These are phyloP conservation scores for Dendropsophus ebraccatus DNA, from an alignment of 2,113 vertebrate species.

Conservation along the genomic window DNA sequence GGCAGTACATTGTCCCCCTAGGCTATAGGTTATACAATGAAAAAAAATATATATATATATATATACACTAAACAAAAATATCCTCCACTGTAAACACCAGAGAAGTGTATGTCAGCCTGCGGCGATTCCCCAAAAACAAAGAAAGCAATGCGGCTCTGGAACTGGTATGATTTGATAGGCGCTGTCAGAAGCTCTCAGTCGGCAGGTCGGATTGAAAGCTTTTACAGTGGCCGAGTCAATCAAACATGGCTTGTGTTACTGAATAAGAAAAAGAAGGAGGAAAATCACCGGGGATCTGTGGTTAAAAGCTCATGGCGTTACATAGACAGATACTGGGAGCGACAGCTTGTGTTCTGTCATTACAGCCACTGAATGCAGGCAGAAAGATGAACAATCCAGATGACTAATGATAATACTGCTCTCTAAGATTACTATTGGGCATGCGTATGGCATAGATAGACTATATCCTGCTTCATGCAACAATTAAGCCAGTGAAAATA, in stretches of 20 bases:
- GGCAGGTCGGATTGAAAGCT: background rate
- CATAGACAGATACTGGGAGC: background rate
- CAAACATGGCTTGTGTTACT: background rate
- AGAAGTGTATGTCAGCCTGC: background rate
- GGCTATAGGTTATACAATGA: background rate
- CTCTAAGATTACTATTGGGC: background rate
- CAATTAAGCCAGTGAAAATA: background rate
- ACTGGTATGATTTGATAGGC: background rate
- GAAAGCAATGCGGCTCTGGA: background rate
- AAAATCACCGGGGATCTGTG: background rate
- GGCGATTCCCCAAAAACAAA: slow-evolving; percentile 17
- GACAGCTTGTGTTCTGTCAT: slow-evolving; percentile 21
- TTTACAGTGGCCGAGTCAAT: background rate
- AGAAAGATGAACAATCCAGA: background rate
- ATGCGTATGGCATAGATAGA: background rate
- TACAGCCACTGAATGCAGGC: background rate
- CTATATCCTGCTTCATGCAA: background rate
- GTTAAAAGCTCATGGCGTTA: background rate
- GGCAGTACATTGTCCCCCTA: too few relatives aligned
- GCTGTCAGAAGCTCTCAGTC: background rate
- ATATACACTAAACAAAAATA: background rate
- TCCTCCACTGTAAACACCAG: background rate
- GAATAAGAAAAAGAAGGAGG: background rate
- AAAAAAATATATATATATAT: too few relatives aligned
- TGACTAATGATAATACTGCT: background rate